Evolutionary conservation across 2,113 vertebrate species (phyloP).

Genomic region (Limnothrissa miodon): DNA sequence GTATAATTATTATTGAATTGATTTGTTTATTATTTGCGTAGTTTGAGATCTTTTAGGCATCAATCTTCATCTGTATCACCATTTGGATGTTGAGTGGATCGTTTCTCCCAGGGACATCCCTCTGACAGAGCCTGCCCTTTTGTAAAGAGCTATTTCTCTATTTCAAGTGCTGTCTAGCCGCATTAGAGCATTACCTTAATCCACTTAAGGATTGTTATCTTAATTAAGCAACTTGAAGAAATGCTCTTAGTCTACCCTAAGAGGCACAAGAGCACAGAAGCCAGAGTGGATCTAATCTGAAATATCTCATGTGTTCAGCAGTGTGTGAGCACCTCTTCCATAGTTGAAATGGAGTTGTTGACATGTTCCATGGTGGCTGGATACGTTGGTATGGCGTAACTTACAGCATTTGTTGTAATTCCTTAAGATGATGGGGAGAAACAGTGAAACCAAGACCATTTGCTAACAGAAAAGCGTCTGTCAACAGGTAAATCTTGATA

Average conservation of each 20-base stretch:
- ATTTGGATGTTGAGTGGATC: neutral
- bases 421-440: neutral
- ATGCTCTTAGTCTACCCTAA: constrained; percentile 38
- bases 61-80: neutral
- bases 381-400: neutral
- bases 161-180: constrained; percentile 53
- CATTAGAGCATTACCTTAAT: constrained; percentile 75
- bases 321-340: neutral
- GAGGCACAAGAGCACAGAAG: constrained; percentile 23
- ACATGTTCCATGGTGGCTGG: neutral
- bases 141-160: constrained; percentile 12
- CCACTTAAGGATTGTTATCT: constrained; percentile 60
- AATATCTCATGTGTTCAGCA: neutral
- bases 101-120: neutral
- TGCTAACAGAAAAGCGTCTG: neutral
- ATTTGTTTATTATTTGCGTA: too few relatives aligned
- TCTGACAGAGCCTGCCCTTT: neutral
- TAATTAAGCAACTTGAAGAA: constrained; percentile 50
- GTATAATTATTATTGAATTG: too few relatives aligned
- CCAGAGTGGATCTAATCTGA: neutral
- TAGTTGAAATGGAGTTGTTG: neutral
- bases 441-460: neutral
- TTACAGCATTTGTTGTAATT: neutral
- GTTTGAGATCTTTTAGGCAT: neutral
- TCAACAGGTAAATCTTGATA: neutral